phyloP scores from a whole-genome alignment of 2,888 invertebrate genomes.

The Oscheius myriophilus region DNA sequence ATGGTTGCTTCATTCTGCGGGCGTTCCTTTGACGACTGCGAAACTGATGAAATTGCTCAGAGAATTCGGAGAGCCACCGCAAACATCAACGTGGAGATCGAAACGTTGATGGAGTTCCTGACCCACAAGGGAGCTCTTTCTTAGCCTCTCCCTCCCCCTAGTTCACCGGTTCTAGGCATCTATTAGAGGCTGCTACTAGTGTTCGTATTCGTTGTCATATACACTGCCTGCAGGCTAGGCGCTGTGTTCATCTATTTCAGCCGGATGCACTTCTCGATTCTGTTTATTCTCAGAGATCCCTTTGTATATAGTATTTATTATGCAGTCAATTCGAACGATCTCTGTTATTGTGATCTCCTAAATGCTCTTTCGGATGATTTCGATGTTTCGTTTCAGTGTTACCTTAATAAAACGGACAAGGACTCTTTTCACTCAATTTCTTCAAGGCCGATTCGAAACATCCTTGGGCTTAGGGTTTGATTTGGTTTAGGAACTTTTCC shows the following conservation, averaged over 20 bases:
- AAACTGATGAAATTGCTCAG: slow-evolving; percentile 71
- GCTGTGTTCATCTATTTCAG: slow-evolving; percentile 1
- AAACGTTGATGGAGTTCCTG: slow-evolving; percentile 69
- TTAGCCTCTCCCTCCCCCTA: slow-evolving; percentile 21
- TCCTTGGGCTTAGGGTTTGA: no score
- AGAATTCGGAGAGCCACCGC: slow-evolving; percentile 69
- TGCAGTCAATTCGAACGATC: slow-evolving; percentile 2
- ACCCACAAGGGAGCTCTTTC: slow-evolving; percentile 69
- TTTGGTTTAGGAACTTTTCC: no score
- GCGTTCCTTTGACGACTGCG: slow-evolving; percentile 70
- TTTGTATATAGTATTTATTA: neutral
- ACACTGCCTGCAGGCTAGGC: slow-evolving; percentile 27
- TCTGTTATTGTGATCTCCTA: slow-evolving; percentile 23
- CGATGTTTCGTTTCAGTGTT: no score
- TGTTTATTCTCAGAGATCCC: neutral
- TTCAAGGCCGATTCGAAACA: no score
- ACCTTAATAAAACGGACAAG: no score
- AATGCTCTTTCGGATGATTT: slow-evolving; percentile 8
- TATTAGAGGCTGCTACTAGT: slow-evolving; percentile 2
- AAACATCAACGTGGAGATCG: slow-evolving; percentile 70
- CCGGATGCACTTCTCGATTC: slow-evolving; percentile 7
- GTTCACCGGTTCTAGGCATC: slow-evolving; percentile 24
- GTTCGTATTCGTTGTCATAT: neutral
- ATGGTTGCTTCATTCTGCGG: slow-evolving; percentile 71
- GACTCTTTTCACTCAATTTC: no score